Evolutionary conservation across 1,140 invertebrate species (phyloP).

Genomic region (Drosophila carrolli): DNA sequence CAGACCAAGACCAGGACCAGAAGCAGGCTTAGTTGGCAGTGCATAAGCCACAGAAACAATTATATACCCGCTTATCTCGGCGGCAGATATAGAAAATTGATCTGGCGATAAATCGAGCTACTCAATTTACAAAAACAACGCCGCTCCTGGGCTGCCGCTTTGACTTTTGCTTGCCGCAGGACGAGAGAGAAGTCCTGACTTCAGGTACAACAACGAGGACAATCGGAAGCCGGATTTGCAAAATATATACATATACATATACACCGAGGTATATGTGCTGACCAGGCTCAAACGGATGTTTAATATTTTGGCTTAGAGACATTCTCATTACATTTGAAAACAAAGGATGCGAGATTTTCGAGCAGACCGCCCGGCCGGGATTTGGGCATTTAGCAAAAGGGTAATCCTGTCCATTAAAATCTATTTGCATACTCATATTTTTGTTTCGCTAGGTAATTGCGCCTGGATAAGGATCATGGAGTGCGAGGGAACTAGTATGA

Average conservation of each 20-base stretch:
- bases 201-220: slow-evolving; percentile 62
- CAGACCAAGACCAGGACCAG: slow-evolving; percentile 21
- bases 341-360: slow-evolving; percentile 43
- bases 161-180: slow-evolving; percentile 61
- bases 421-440: slow-evolving; percentile 82
- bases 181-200: slow-evolving; percentile 50
- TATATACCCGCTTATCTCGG: slow-evolving; percentile 61
- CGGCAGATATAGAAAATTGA: slow-evolving; percentile 80
- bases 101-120: slow-evolving; percentile 79
- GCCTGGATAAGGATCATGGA: slow-evolving; percentile 71
- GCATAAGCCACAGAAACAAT: slow-evolving; percentile 66
- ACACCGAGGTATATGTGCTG: slow-evolving; percentile 9
- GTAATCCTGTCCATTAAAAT: slow-evolving; percentile 83
- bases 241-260: not conserved
- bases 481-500: not conserved
- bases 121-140: slow-evolving; percentile 81
- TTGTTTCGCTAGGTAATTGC: slow-evolving; percentile 81
- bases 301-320: slow-evolving; percentile 83
- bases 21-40: slow-evolving; percentile 46
- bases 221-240: slow-evolving; percentile 79
- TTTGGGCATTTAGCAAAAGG: slow-evolving; percentile 81
- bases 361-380: slow-evolving; percentile 55
- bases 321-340: slow-evolving; percentile 83
- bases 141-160: slow-evolving; percentile 46
- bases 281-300: slow-evolving; percentile 71